A percentile compares a stretch with the other conserved stretches of the same genome.
phyloP scores from a whole-genome alignment of 2,888 invertebrate genomes.

The Hybos culiciformis region DNA sequence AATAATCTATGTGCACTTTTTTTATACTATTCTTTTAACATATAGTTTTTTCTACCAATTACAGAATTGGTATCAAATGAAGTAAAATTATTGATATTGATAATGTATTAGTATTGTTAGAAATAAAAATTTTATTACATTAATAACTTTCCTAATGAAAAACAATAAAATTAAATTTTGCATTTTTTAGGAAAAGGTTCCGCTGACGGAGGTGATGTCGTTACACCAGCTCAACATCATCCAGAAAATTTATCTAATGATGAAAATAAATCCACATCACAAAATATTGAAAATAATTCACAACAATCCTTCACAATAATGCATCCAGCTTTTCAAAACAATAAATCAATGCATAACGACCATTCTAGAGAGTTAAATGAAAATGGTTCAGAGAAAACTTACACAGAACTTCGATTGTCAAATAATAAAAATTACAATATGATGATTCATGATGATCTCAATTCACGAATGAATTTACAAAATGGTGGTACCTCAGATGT shows the following conservation, averaged over 20 bases:
- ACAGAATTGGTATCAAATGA: too few species aligned
- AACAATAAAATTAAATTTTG: not conserved
- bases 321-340: slow-evolving; percentile 33
- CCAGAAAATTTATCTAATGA: slow-evolving; percentile 29
- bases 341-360: slow-evolving; percentile 16
- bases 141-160: not conserved
- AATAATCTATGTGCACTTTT: too few species aligned
- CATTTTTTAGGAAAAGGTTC: slow-evolving; percentile 5
- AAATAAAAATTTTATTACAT: not conserved
- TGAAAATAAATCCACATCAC: slow-evolving; percentile 16
- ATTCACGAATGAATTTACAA: slow-evolving; percentile 17
- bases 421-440: slow-evolving; percentile 15
- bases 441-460: slow-evolving; percentile 1
- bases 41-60: slow-evolving; percentile 12
- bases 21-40: too few species aligned
- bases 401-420: slow-evolving; percentile 33
- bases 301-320: slow-evolving; percentile 28
- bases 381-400: slow-evolving; percentile 27
- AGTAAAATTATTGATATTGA: not conserved
- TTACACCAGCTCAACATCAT: slow-evolving; percentile 7
- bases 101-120: not conserved
- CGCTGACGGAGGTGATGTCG: not conserved
- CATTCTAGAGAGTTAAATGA: slow-evolving; percentile 4
- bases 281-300: slow-evolving; percentile 17
- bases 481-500: slow-evolving; percentile 25